phyloP scores from a whole-genome alignment of 2,113 vertebrate genomes.

The Urocitellus parryii region DNA sequence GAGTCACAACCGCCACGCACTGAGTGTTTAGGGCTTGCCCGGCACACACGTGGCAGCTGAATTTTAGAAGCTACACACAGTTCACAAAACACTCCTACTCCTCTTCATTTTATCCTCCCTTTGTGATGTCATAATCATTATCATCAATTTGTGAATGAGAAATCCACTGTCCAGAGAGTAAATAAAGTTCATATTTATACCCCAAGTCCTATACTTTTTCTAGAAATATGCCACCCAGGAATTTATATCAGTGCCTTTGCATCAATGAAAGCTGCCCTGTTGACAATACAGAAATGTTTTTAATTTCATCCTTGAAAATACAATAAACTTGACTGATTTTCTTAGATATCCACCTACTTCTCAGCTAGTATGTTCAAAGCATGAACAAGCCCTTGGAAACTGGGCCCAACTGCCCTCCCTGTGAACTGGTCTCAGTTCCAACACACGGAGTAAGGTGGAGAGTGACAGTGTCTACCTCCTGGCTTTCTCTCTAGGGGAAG shows the following conservation, averaged over 20 bases:
- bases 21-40: background rate
- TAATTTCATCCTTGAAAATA: constrained; percentile 6
- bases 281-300: background rate
- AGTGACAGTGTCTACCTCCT: background rate
- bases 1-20: background rate
- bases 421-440: background rate
- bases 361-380: background rate
- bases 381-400: background rate
- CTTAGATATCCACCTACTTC: background rate
- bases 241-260: background rate
- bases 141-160: background rate
- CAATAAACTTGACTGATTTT: background rate
- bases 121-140: background rate
- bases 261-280: background rate
- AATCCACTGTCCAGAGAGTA: background rate
- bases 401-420: background rate
- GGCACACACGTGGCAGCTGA: background rate
- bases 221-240: background rate
- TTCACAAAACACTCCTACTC: background rate
- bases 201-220: background rate
- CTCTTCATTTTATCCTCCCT: background rate
- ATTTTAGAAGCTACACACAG: background rate
- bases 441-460: background rate
- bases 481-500: background rate
- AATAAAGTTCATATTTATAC: background rate